phyloP scores from a whole-genome alignment of 2,888 invertebrate genomes.

The Cantharis rufa region DNA sequence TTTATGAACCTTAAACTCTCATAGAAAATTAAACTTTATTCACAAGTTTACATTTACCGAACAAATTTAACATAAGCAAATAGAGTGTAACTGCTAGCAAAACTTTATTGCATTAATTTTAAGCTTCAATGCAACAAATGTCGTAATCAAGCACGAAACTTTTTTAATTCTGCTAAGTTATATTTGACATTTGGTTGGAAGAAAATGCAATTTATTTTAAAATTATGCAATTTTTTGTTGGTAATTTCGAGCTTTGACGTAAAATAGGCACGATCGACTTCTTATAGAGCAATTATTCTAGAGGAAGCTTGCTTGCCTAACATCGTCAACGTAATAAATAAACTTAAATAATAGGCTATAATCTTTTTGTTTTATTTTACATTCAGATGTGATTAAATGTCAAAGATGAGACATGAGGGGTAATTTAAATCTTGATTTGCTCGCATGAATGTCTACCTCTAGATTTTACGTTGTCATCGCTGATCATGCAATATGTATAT shows the following conservation, averaged over 20 bases:
- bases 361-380: conserved; percentile 21
- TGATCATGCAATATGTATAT: conserved; percentile 42
- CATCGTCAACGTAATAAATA: conserved; percentile 13
- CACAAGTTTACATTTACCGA: not conserved
- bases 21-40: not conserved
- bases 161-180: not conserved
- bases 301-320: not conserved
- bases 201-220: not conserved
- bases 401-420: conserved; percentile 32
- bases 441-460: conserved; percentile 30
- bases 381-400: conserved; percentile 32
- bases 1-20: not conserved
- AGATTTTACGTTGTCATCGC: conserved; percentile 36
- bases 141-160: not conserved
- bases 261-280: not conserved
- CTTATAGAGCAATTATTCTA: not conserved
- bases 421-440: conserved; percentile 32
- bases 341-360: conserved; percentile 23
- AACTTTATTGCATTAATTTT: not conserved
- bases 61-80: not conserved
- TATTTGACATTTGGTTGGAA: not conserved
- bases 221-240: not conserved
- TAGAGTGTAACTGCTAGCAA: not conserved
- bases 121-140: not conserved
- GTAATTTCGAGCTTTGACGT: not conserved